Percentiles rank a stretch among this genome's conserved stretches.
phyloP scores from a whole-genome alignment of 2,888 invertebrate species.

The Diaphora mendica region DNA sequence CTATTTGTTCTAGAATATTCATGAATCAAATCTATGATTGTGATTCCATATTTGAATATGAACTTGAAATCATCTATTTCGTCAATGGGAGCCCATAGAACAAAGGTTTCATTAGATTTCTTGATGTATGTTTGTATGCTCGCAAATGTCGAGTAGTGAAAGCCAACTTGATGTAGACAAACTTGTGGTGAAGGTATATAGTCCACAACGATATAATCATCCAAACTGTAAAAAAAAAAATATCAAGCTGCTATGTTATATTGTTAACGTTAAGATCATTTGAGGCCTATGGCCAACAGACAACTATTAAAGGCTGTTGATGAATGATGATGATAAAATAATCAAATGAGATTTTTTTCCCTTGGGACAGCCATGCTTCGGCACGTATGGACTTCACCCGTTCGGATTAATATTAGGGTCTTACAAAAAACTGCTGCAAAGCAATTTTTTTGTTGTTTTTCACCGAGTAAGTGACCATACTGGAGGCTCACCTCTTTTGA shows the following conservation, averaged over 20 bases:
- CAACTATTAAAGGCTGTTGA: too few species aligned
- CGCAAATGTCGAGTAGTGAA: conserved; percentile 72
- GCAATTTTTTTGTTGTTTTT: too few species aligned
- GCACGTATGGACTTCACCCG: too few species aligned
- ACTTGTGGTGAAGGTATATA: conserved; percentile 79
- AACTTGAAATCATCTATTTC: conserved; percentile 65
- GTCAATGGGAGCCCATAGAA: conserved; percentile 71
- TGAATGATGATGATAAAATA: too few species aligned
- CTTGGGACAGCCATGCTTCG: too few species aligned
- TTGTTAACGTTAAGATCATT: neutral
- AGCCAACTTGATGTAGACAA: conserved; percentile 72
- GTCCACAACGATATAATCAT: conserved; percentile 62
- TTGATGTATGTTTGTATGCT: conserved; percentile 53
- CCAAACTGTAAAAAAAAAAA: conserved; percentile 51
- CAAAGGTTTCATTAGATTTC: conserved; percentile 65
- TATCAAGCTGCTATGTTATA: neutral
- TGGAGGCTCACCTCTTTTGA: too few species aligned
- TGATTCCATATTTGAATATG: conserved; percentile 68
- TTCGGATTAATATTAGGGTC: too few species aligned
- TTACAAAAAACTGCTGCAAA: too few species aligned
- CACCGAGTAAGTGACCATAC: too few species aligned
- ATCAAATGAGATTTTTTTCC: too few species aligned
- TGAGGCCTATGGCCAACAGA: too few species aligned
- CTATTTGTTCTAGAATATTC: conserved; percentile 66
- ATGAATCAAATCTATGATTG: conserved; percentile 70